Evolutionary conservation across 2,113 vertebrate genomes (phyloP).

Genomic region (Nycticryphes semicollaris): DNA sequence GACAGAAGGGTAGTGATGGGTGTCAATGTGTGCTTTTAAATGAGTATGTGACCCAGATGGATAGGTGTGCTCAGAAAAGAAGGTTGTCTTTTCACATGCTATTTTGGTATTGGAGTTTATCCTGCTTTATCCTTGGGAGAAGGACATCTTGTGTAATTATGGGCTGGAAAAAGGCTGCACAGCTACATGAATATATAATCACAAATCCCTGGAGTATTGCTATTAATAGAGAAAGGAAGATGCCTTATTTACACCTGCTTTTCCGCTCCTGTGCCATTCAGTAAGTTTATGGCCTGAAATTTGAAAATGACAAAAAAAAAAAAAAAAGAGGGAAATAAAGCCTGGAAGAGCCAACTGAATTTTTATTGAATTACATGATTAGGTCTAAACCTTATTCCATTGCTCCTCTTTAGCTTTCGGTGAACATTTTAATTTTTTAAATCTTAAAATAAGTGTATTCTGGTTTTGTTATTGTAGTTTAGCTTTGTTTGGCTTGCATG

Average conservation of each 20-base stretch:
- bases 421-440: constrained; percentile 9
- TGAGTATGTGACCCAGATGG: not conserved
- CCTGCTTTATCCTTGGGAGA: not conserved
- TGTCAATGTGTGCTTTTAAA: not conserved
- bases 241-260: not conserved
- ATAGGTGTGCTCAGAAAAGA: not conserved
- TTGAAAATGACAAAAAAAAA: not conserved
- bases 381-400: not conserved
- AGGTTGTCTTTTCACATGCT: not conserved
- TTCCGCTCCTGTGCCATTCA: not conserved
- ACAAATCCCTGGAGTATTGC: not conserved
- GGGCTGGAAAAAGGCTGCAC: not conserved
- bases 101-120: not conserved
- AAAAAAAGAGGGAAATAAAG: not conserved
- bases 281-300: not conserved
- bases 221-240: not conserved
- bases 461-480: constrained; percentile 22
- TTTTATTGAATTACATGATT: not conserved
- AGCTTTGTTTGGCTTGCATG: constrained; percentile 32
- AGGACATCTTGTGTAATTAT: not conserved
- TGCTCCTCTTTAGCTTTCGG: not conserved
- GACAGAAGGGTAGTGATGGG: not conserved
- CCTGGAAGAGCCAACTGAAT: not conserved
- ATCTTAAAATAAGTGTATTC: not conserved
- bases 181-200: not conserved